Conservation (phyloP, 2,113 vertebrate species). For the Theristicus caerulescens region DNA sequence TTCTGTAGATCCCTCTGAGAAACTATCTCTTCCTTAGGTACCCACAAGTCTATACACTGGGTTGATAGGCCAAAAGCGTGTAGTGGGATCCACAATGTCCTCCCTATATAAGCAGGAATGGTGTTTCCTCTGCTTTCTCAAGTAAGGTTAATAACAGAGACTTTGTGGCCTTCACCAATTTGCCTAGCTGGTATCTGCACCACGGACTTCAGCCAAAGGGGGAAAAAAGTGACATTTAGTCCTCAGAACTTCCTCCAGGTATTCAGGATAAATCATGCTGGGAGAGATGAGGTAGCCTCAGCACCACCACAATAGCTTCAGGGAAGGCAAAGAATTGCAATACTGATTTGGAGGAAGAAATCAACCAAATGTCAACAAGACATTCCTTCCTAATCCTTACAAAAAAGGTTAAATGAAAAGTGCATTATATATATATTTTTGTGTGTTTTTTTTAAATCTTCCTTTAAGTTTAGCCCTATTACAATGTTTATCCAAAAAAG, state of each 20-base stretch:
- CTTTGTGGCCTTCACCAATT: not conserved
- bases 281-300: not conserved
- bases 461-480: not conserved
- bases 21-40: not conserved
- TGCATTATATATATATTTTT: not conserved
- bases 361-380: not conserved
- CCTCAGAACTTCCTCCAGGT: not conserved
- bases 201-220: not conserved
- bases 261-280: not conserved
- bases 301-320: not conserved
- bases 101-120: not conserved
- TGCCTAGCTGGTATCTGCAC: not conserved
- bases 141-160: not conserved
- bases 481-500: not conserved
- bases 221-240: not conserved
- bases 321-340: not conserved
- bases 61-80: not conserved
- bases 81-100: not conserved
- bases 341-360: not conserved
- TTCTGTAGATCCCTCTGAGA: not conserved
- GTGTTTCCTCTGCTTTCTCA: not conserved
- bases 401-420: not conserved
- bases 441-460: not conserved
- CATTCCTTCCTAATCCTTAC: not conserved
- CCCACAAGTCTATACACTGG: not conserved